Evolutionary conservation across 2,113 vertebrate species (phyloP), one percentile per base, ranked within the genome.

Genomic region (Ochotona princeps): DNA sequence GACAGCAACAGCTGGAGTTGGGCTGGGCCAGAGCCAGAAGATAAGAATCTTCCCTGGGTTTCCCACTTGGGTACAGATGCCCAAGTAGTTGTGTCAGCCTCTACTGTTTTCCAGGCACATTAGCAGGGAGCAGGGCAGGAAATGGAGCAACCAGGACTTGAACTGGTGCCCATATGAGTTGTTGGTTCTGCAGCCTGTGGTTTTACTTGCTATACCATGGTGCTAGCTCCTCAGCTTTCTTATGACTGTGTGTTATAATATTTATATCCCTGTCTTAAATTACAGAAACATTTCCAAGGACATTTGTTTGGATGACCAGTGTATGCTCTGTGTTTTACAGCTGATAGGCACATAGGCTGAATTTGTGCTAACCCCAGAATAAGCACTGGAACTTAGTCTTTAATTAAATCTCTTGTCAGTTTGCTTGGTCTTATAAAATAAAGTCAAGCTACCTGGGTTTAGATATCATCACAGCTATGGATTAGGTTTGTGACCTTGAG

Each of bases 401-500:
- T 81, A 90, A 69, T 80, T 87, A 88, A 92, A 32, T 95, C n/a
- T 92, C 57, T 86, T 76, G 82, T 89, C 73, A 91, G 1, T 93
- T 89, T 78, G 63, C 21, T 90, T 81, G 72, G 63, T 91, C 14
- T 88, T 94, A 35, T 11, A 94, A 47, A 47, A 10, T 57, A 47
- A 74, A 93, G 65, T 94, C 80, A 85, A 47, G 83, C 47, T 72
- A n/a, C 28, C n/a, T 94, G 25, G 69, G 54, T 93, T 96, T 96
- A 88, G 78, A 90, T 65, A 83, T 65, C 32, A 86, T 94, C 79
- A 92, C 57, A 78, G 73, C 57, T 65, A 7, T 92, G 38, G 66
- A 93, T 93, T 81, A 91, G 18, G 67, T 86, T 2, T 91, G 30
- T 94, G 90, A 87, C 61, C 32, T 90, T 90, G 70, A 57, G 51